These are phyloP conservation scores for Drosophila kikkawai DNA, from an alignment of 1,140 invertebrate species.

Conservation along the genomic window DNA sequence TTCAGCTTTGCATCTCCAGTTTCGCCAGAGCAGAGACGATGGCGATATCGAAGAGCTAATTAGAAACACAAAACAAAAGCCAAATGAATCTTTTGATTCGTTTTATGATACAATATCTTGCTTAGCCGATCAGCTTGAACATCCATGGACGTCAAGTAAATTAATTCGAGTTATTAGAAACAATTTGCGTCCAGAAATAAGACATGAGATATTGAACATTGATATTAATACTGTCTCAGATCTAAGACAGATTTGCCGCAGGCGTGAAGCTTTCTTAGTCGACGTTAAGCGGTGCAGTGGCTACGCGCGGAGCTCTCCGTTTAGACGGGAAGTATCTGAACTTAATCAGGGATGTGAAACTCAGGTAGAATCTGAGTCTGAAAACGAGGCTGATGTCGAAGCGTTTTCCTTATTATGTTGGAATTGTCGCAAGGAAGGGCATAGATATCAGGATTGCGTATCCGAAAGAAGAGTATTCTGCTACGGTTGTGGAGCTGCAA, in stretches of 20 bases:
- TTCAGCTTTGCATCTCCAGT: neutral
- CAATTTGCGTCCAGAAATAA: neutral
- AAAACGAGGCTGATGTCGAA: neutral
- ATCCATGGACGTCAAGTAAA: neutral
- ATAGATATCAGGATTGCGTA: conserved; percentile 1
- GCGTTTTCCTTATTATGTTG: neutral
- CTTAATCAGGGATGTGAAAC: neutral
- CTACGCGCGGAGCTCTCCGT: neutral
- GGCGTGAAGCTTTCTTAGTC: neutral
- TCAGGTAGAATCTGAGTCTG: neutral
- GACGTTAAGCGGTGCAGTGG: neutral
- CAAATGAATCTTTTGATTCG: neutral
- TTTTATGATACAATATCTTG: neutral
- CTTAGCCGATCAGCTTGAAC: neutral
- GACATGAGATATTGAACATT: neutral
- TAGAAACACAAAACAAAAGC: neutral
- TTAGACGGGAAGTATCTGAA: neutral
- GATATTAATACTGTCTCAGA: neutral
- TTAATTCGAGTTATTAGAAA: neutral
- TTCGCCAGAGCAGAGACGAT: neutral
- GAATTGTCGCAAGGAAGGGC: neutral
- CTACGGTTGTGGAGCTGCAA: conserved; percentile 7
- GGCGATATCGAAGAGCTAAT: neutral
- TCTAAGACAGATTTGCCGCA: neutral
- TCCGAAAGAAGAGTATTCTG: conserved; percentile 4